Percentiles rank a stretch among this genome's conserved stretches.
Evolutionary conservation across 1,140 invertebrate genomes (phyloP).

Genomic region (Cataglyphis hispanica): DNA sequence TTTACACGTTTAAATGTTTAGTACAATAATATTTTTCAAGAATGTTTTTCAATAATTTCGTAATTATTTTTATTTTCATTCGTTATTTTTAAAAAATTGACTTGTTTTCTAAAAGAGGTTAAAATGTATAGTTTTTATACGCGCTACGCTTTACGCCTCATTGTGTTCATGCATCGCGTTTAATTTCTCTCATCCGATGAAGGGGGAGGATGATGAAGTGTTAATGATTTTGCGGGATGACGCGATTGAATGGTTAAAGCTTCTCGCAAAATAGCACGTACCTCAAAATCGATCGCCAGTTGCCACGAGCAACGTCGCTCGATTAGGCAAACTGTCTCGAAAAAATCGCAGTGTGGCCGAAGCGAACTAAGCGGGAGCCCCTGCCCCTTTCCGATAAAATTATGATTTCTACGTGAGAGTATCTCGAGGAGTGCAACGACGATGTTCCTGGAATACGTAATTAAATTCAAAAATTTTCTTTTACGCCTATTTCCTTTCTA

Average conservation of each 20-base stretch:
- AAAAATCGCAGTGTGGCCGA: conserved; percentile 31
- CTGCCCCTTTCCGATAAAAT: neutral
- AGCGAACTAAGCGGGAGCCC: neutral
- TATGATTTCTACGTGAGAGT: neutral
- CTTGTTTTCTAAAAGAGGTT: neutral
- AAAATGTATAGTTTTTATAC: neutral
- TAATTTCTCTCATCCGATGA: neutral
- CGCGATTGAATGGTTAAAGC: conserved; percentile 37
- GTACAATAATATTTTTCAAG: neutral
- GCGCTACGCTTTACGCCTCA: neutral
- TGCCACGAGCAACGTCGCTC: conserved; percentile 54
- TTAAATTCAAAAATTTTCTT: neutral
- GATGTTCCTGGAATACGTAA: neutral
- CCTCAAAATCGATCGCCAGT: conserved; percentile 40
- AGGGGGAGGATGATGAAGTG: conserved; percentile 11
- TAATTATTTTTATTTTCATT: conserved; percentile 21
- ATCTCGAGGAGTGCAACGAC: conserved; percentile 16
- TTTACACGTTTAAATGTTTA: neutral
- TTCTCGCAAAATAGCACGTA: conserved; percentile 37
- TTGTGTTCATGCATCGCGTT: neutral
- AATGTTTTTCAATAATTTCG: conserved; percentile 5
- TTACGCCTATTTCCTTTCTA: neutral
- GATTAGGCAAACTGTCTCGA: conserved; percentile 35
- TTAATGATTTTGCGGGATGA: conserved; percentile 52
- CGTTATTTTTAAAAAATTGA: neutral